phyloP scores from a whole-genome alignment of 1,140 invertebrate species.

The Coboldia fuscipes region DNA sequence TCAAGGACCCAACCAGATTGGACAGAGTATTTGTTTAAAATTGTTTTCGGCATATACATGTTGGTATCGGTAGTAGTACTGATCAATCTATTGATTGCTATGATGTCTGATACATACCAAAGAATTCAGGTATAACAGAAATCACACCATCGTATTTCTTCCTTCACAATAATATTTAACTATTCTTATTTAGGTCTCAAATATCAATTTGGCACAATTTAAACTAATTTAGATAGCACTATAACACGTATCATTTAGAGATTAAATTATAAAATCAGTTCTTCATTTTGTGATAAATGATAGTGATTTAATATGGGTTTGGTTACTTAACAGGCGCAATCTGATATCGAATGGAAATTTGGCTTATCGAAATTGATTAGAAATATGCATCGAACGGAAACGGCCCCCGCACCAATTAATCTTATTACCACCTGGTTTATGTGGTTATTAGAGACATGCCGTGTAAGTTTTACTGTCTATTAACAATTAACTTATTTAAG shows the following conservation, averaged over 20 bases:
- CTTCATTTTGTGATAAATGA: no score
- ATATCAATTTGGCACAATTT: no score
- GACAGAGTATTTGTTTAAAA: constrained; percentile 62
- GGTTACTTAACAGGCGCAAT: constrained; percentile 80
- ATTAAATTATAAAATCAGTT: no score
- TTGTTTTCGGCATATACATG: constrained; percentile 84
- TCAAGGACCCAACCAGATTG: constrained; percentile 39
- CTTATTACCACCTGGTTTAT: constrained; percentile 83
- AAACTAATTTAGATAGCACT: no score
- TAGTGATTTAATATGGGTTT: no score
- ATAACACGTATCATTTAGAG: no score
- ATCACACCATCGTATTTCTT: no score
- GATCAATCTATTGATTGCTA: constrained; percentile 98
- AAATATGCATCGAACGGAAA: constrained; percentile 95
- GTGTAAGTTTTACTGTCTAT: constrained; percentile 29
- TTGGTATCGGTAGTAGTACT: constrained; percentile 95
- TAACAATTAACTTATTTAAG: no score
- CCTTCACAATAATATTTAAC: no score
- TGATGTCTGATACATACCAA: constrained; percentile 99
- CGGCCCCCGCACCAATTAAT: constrained; percentile 92
- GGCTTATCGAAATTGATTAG: constrained; percentile 94
- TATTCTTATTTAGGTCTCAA: no score
- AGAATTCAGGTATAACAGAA: constrained; percentile 66
- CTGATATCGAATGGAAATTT: constrained; percentile 99
- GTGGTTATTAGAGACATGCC: constrained; percentile 59